phyloP scores from a whole-genome alignment of 2,888 invertebrate genomes.

The Pycnomerus fuliginosus region DNA sequence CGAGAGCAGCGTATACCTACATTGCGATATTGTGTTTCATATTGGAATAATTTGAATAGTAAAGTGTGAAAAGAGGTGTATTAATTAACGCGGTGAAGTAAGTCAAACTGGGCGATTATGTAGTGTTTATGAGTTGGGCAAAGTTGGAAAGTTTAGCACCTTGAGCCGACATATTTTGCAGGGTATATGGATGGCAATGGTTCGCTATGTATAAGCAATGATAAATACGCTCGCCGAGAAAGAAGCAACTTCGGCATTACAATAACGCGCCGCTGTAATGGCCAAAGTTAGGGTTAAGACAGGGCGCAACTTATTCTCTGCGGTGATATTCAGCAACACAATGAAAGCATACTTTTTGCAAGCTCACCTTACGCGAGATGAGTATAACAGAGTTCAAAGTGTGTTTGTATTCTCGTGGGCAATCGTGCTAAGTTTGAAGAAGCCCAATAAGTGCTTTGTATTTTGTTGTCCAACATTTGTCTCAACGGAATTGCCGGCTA shows the following conservation, averaged over 20 bases:
- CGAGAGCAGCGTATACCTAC: too few species aligned
- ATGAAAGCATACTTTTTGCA: conserved; percentile 48
- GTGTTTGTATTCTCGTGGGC: conserved; percentile 45
- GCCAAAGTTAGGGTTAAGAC: conserved; percentile 51
- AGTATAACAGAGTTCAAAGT: conserved; percentile 43
- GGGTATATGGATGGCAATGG: conserved; percentile 28
- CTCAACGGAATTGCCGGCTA: conserved; percentile 9
- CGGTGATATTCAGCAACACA: conserved; percentile 49
- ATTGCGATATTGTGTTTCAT: too few species aligned
- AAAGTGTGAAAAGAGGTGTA: too few species aligned
- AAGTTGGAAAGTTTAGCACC: conserved; percentile 15
- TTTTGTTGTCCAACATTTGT: conserved; percentile 23
- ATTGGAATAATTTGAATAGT: too few species aligned
- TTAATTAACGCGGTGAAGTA: conserved; percentile 5
- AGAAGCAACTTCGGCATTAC: conserved; percentile 48
- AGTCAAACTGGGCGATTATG: conserved; percentile 16
- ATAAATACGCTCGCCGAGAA: conserved; percentile 46
- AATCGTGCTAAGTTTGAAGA: conserved; percentile 38
- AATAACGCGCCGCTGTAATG: conserved; percentile 49
- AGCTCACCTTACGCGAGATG: conserved; percentile 42
- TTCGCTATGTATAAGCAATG: conserved; percentile 40
- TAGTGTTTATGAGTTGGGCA: conserved; percentile 16
- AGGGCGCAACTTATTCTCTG: conserved; percentile 48
- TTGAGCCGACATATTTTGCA: conserved; percentile 12
- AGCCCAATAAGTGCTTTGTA: conserved; percentile 35